These are phyloP conservation scores for Falco cherrug DNA, from an alignment of 2,797 vertebrate genomes.

Conservation along the genomic window DNA sequence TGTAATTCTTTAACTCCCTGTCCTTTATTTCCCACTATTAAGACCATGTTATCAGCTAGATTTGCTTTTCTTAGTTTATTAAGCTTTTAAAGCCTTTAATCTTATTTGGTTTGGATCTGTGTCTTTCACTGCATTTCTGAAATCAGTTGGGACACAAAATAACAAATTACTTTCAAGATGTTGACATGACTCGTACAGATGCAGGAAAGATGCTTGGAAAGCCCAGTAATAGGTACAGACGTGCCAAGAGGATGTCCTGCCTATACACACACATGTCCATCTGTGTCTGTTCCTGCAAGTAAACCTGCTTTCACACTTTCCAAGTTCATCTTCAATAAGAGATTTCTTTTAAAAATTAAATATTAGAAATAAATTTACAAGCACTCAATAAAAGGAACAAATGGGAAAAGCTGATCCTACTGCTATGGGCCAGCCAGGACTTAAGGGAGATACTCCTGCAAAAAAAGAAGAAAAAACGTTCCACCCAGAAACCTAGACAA, in stretches of 20 bases:
- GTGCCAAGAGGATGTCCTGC: background rate
- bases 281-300: background rate
- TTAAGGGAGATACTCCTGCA: background rate
- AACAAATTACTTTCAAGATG: background rate
- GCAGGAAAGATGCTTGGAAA: background rate
- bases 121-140: background rate
- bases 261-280: background rate
- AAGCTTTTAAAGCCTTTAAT: slow-evolving; percentile 46
- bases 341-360: background rate
- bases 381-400: background rate
- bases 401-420: background rate
- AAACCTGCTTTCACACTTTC: background rate
- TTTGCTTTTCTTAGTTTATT: slow-evolving; percentile 31
- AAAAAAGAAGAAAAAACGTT: background rate
- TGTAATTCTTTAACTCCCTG: background rate
- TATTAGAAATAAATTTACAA: background rate
- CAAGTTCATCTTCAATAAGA: background rate
- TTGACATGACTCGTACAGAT: accelerated
- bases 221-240: background rate
- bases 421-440: background rate
- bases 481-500: background rate
- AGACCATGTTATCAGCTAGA: background rate
- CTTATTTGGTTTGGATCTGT: background rate
- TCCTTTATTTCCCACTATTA: background rate
- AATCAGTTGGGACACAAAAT: background rate